Percentiles rank a stretch among this genome's conserved stretches.
Conservation (phyloP, 2,888 invertebrate genomes). For the Microctonus hyperodae region DNA sequence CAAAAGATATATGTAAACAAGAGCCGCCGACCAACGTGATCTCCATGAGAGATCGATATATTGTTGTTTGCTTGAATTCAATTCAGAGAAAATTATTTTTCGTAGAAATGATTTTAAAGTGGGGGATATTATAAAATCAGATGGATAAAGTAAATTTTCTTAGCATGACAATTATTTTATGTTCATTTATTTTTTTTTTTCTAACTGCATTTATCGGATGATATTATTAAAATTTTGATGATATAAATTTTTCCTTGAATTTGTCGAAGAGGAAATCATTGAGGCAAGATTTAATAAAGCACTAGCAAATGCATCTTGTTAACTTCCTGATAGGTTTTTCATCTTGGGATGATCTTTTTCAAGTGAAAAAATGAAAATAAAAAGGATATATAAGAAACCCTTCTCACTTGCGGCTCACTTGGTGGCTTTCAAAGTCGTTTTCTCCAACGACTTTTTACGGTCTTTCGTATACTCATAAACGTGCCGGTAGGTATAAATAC, state of each 20-base stretch:
- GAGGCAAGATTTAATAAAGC: conserved; percentile 9
- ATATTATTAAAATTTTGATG: not conserved
- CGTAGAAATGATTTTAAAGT: conserved; percentile 49
- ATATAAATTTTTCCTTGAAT: conserved; percentile 24
- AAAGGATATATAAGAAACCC: conserved; percentile 21
- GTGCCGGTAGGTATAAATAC: conserved; percentile 36
- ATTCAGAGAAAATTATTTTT: conserved; percentile 46
- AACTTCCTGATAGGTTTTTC: conserved; percentile 39
- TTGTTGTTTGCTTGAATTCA: conserved; percentile 30
- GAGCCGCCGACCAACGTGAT: conserved; percentile 55
- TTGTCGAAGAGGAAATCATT: conserved; percentile 19
- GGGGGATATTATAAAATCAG: conserved; percentile 35
- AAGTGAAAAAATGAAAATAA: conserved; percentile 16
- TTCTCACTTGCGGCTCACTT: conserved; percentile 31
- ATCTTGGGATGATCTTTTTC: conserved; percentile 26
- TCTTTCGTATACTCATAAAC: conserved; percentile 41
- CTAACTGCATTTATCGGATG: not conserved
- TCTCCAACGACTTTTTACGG: conserved; percentile 42
- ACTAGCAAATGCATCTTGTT: conserved; percentile 24
- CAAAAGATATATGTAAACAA: conserved; percentile 56
- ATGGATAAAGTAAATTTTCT: conserved; percentile 30
- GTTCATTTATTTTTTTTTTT: conserved; percentile 11
- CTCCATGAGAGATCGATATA: conserved; percentile 50
- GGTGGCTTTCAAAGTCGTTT: conserved; percentile 31
- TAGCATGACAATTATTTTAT: not conserved